These are phyloP conservation scores for Bufo bufo DNA, from an alignment of 2,113 vertebrate species.

Conservation along the genomic window DNA sequence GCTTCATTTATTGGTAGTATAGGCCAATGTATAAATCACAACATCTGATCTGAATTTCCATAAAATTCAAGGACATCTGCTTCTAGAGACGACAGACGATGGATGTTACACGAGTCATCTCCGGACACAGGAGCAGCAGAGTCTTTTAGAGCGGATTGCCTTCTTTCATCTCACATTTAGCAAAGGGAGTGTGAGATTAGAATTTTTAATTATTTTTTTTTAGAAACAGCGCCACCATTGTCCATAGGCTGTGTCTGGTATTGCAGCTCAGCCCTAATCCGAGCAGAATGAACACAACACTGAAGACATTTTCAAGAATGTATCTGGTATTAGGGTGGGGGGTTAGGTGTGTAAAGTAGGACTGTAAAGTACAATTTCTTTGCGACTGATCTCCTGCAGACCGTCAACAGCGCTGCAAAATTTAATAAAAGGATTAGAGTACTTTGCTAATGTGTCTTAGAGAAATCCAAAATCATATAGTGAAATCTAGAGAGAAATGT, in stretches of 20 bases:
- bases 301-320: too few species aligned
- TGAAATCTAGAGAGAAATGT: too few species aligned
- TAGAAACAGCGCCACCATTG: background rate
- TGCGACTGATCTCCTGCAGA: too few species aligned
- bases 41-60: slow-evolving; percentile 5
- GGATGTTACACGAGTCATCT: background rate
- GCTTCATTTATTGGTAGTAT: background rate
- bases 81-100: background rate
- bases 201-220: background rate
- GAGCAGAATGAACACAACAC: background rate
- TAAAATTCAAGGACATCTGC: background rate
- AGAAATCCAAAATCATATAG: too few species aligned
- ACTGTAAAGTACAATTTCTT: too few species aligned
- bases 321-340: too few species aligned
- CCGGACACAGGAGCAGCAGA: background rate
- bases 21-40: background rate
- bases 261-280: background rate
- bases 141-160: background rate
- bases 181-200: background rate
- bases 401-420: too few species aligned
- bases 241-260: background rate
- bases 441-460: too few species aligned
- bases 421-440: too few species aligned
- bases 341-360: too few species aligned
- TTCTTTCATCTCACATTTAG: background rate